Conservation (phyloP, 2,888 invertebrate genomes). For the Mylabris sibirica region DNA sequence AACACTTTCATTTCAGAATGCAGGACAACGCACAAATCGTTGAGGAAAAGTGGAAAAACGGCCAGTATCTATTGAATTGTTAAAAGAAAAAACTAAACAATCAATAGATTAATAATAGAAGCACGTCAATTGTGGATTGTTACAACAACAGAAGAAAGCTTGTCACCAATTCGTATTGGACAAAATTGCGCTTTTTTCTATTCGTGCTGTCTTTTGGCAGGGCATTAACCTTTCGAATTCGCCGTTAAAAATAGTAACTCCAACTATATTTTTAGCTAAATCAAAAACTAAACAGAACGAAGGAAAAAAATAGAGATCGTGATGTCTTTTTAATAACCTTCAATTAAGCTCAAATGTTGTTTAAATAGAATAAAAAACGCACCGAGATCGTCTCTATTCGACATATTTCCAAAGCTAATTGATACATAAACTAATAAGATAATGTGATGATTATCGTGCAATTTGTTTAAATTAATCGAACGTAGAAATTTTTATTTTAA, state of each 20-base stretch:
- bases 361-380: too few species aligned
- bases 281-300: background rate
- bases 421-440: background rate
- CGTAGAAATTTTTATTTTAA: background rate
- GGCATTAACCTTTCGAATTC: background rate
- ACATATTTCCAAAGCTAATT: background rate
- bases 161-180: slow-evolving; percentile 1
- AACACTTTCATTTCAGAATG: slow-evolving; percentile 33
- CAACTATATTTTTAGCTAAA: background rate
- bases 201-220: background rate
- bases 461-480: background rate
- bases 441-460: background rate
- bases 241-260: background rate
- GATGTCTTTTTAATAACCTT: background rate
- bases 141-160: background rate
- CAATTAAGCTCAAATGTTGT: background rate
- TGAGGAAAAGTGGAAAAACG: slow-evolving; percentile 4
- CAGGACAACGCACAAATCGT: slow-evolving; percentile 11
- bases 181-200: slow-evolving; percentile 2
- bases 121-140: background rate
- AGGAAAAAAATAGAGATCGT: background rate
- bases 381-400: background rate
- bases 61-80: background rate
- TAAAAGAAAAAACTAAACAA: background rate
- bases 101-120: background rate